A percentile compares a stretch with the other conserved stretches of the same genome.
These are phyloP conservation scores for Dipodomys spectabilis DNA, from an alignment of 2,113 vertebrate species.

Conservation along the genomic window DNA sequence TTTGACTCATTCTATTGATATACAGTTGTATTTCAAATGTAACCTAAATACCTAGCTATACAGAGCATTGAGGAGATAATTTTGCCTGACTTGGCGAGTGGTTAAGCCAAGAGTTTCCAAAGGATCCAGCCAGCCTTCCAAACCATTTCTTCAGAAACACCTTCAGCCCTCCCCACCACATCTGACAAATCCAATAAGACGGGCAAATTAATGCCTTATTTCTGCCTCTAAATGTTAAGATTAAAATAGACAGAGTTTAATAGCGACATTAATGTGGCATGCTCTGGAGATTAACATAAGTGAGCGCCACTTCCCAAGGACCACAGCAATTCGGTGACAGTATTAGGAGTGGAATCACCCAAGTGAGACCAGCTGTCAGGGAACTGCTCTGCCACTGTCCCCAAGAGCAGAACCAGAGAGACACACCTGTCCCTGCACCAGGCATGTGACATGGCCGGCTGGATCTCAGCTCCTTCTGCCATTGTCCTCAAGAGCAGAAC, in stretches of 20 bases:
- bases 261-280: conserved; percentile 5
- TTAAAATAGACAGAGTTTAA: conserved; percentile 36
- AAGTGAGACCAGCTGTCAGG: neutral
- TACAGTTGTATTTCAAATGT: neutral
- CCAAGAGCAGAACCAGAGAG: too few relatives aligned
- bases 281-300: conserved; percentile 50
- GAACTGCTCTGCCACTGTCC: neutral
- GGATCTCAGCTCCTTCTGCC: neutral
- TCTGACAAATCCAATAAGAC: conserved; percentile 55
- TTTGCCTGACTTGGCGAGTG: neutral
- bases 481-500: too few relatives aligned
- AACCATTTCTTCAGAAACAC: neutral
- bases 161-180: neutral
- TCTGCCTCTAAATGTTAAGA: conserved; percentile 55
- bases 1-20: neutral
- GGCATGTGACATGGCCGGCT: too few relatives aligned
- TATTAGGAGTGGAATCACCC: conserved; percentile 13
- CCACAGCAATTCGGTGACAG: conserved; percentile 66
- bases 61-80: neutral
- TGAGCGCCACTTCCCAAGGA: conserved; percentile 9
- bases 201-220: conserved; percentile 46
- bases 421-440: too few relatives aligned
- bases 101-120: neutral
- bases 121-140: neutral
- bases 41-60: neutral